Percentiles rank a stretch among this genome's conserved stretches.
phyloP scores from a whole-genome alignment of 2,888 invertebrate genomes.

The Troglohyphantes excavatus region DNA sequence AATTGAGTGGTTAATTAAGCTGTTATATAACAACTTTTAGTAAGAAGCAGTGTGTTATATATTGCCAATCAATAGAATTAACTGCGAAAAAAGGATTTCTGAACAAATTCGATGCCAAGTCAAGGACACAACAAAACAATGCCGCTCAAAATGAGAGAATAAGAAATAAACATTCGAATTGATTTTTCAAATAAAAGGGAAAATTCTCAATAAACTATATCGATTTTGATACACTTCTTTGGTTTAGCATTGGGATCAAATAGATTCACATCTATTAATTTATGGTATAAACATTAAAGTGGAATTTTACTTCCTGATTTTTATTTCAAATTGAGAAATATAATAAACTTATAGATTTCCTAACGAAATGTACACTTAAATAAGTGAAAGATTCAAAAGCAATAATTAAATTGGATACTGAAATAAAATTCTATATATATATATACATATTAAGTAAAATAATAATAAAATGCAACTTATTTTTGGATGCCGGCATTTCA shows the following conservation, averaged over 20 bases:
- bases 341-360: too few relatives aligned
- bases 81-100: neutral
- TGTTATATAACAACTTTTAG: too few relatives aligned
- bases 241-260: neutral
- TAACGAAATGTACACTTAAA: neutral
- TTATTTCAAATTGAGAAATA: neutral
- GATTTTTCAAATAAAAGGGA: neutral
- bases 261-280: neutral
- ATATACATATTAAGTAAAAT: neutral
- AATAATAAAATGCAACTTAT: slow-evolving; percentile 1
- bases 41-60: too few relatives aligned
- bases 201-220: neutral
- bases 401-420: neutral
- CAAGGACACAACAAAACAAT: slow-evolving; percentile 4
- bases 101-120: neutral
- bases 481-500: neutral
- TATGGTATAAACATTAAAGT: neutral
- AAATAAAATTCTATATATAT: neutral
- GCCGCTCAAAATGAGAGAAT: neutral
- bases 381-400: neutral
- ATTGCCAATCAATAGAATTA: too few relatives aligned
- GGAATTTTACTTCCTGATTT: neutral
- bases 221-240: slow-evolving; percentile 2
- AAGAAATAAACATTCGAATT: neutral
- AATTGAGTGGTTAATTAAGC: too few relatives aligned